Percentiles rank a stretch among this genome's conserved stretches.
These are phyloP conservation scores for Engraulis encrasicolus DNA, from an alignment of 2,113 vertebrate species.

Conservation along the genomic window DNA sequence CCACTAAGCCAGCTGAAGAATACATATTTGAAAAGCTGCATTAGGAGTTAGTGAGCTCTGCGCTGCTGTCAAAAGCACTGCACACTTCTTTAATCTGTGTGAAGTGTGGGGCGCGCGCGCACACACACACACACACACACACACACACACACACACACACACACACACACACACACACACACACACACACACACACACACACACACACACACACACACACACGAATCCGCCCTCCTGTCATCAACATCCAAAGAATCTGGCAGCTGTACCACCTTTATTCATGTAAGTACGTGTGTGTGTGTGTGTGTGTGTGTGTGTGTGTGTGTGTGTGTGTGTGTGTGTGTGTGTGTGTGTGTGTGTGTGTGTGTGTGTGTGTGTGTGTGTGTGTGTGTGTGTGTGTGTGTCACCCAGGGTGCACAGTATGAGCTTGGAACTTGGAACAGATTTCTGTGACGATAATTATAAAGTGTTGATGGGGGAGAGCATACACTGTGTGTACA, in stretches of 20 bases:
- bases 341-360: not conserved
- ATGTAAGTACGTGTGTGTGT: not conserved
- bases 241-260: not conserved
- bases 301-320: not conserved
- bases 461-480: not conserved
- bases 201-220: too few relatives aligned
- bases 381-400: not conserved
- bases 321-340: not conserved
- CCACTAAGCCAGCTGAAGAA: not conserved
- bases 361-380: not conserved
- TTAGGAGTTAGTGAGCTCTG: not conserved
- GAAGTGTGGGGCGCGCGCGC: not conserved
- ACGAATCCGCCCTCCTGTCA: not conserved
- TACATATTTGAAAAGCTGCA: not conserved
- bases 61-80: not conserved
- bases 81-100: not conserved
- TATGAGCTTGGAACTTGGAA: too few relatives aligned
- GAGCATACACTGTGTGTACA: not conserved
- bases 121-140: too few relatives aligned
- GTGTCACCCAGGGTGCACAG: too few relatives aligned
- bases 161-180: too few relatives aligned
- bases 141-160: too few relatives aligned
- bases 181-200: too few relatives aligned
- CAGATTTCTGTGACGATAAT: too few relatives aligned
- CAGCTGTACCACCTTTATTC: not conserved